phyloP scores from a whole-genome alignment of 2,888 invertebrate species.

The Volucella zonaria region DNA sequence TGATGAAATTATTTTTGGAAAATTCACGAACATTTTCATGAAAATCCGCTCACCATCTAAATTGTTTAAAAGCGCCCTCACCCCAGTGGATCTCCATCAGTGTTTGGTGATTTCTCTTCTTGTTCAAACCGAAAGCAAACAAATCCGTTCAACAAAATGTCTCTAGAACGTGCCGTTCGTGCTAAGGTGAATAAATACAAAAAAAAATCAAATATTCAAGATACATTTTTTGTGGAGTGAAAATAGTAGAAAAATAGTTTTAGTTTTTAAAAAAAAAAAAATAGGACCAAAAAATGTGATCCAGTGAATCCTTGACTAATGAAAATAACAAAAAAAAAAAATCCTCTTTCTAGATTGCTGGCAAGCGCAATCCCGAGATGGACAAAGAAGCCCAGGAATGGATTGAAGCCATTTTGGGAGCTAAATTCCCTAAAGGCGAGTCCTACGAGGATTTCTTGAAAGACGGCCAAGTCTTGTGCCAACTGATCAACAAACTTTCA shows the following conservation, averaged over 20 bases:
- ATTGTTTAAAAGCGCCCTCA: slow-evolving; percentile 80
- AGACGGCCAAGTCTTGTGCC: slow-evolving; percentile 96
- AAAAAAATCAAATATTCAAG: slow-evolving; percentile 18
- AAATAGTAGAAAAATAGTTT: background rate
- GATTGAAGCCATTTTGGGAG: slow-evolving; percentile 94
- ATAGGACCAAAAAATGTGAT: slow-evolving; percentile 31
- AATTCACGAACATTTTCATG: slow-evolving; percentile 76
- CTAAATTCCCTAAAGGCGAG: slow-evolving; percentile 92
- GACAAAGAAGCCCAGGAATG: slow-evolving; percentile 95
- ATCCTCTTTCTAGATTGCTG: slow-evolving; percentile 86
- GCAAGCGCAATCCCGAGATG: slow-evolving; percentile 91
- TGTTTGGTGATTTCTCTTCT: slow-evolving; percentile 79
- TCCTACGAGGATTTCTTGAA: slow-evolving; percentile 93
- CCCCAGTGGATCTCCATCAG: slow-evolving; percentile 79
- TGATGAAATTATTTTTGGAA: slow-evolving; percentile 81
- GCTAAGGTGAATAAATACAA: slow-evolving; percentile 87
- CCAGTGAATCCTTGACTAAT: slow-evolving; percentile 27
- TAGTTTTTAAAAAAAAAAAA: slow-evolving; percentile 23
- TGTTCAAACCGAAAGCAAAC: slow-evolving; percentile 77
- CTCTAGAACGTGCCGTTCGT: slow-evolving; percentile 95
- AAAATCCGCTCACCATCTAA: slow-evolving; percentile 73
- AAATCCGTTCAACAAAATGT: slow-evolving; percentile 85
- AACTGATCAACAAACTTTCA: slow-evolving; percentile 95
- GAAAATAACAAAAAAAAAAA: slow-evolving; percentile 29
- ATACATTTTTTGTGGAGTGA: slow-evolving; percentile 18